Base-by-base conservation (phyloP, 2,888 invertebrate genomes). In the Tachystola acroxantha region DNA sequence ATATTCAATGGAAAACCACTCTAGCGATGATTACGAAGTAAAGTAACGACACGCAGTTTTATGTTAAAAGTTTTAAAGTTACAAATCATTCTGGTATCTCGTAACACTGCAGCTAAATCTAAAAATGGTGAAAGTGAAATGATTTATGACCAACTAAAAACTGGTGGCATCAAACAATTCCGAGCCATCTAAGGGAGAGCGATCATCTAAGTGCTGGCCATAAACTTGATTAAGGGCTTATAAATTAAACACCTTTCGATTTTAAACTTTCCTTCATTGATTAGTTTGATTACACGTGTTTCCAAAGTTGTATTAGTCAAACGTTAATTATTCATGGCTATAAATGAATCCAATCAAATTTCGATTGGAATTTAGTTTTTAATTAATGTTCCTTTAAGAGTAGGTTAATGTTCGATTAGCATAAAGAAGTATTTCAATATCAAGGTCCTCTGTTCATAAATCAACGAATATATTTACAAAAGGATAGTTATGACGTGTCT, bases 191-290 rank as follows among this genome's bases (percentile, higher is more conserved):
- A 59, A 64, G 64, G 66, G 63, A 67, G 64, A 63, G 59, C 44
- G 42, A 48, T 49, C 36, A 46, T 49, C 53, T 57, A 51, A 55
- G 46, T 53, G 50, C 48, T 46, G 51, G 68, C 50, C 48, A 75
- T 73, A 73, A 72, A 30, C 40, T 56, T 71, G 66, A 76, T 64
- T 67, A 76, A 77, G 77, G 76, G 74, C 73, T 62, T 57, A 58
- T 69, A 69, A 73, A 75, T 73, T 67, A 72, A 66, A 64, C 60
- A 61, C 55, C 54, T 60, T 64, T 65, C 60, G 48, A 54, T 62
- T 59, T 56, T 41, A 70, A 16, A 74, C 74, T 74, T 79, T 76
- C 73, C 70, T 71, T 64, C 55, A 40, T 20, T 33, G 30, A 40
- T 48, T 50, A 16, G 3, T 7, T 27, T n/a, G n/a, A n/a, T n/a